Evolutionary conservation across 2,113 vertebrate genomes (phyloP).

Genomic region (Donacobius atricapilla): DNA sequence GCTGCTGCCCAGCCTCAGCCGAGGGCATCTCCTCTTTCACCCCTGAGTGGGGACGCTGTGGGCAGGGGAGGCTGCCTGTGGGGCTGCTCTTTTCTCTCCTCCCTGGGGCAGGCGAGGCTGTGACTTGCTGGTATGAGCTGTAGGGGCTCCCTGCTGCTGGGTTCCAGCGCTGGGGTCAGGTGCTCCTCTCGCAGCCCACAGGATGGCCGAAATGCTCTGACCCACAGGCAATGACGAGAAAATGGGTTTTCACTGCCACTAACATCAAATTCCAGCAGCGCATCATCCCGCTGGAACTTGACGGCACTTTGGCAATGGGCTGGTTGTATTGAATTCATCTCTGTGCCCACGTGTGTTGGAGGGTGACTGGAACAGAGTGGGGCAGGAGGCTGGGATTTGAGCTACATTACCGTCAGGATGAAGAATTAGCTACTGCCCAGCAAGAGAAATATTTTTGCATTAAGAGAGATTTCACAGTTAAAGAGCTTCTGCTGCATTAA

Average conservation of each 20-base stretch:
- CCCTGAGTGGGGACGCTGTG: accelerated
- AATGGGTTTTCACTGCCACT: not conserved
- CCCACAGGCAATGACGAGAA: not conserved
- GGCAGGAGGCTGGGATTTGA: not conserved
- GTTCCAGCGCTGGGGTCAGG: not conserved
- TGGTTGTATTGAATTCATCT: not conserved
- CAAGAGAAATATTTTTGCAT: constrained; percentile 28
- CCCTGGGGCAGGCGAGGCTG: too few relatives aligned
- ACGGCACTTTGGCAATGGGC: not conserved
- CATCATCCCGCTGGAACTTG: not conserved
- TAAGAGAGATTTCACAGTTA: constrained; percentile 34
- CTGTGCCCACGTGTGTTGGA: not conserved
- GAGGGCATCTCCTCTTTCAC: accelerated
- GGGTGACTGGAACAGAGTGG: not conserved
- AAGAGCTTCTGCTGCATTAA: constrained; percentile 40
- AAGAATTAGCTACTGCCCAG: constrained; percentile 28
- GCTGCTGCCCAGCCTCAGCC: not conserved
- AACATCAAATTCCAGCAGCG: not conserved
- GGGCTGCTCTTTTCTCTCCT: not conserved
- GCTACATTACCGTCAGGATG: not conserved
- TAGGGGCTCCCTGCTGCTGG: not conserved
- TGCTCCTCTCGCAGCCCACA: not conserved
- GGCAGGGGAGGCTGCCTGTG: not conserved
- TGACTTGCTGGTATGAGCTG: accelerated
- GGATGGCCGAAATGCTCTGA: not conserved